Evolutionary conservation across 2,888 invertebrate species (phyloP).

Genomic region (Eulithis testata): DNA sequence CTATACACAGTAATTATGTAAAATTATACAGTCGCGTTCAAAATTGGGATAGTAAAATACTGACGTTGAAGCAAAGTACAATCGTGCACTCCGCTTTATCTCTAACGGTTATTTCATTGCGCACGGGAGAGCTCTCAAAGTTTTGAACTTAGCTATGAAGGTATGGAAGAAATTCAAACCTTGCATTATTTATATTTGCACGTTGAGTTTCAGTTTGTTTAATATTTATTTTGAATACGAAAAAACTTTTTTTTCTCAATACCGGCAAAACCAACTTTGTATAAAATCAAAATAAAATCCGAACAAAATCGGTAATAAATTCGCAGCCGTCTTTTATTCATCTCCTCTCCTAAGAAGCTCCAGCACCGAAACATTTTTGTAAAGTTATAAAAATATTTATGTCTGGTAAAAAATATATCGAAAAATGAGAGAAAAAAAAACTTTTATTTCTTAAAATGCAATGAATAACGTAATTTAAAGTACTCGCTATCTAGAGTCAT

Average conservation of each 20-base stretch:
- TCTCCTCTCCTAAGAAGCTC: too few relatives aligned
- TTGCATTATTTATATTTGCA: conserved; percentile 4
- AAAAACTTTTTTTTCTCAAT: too few relatives aligned
- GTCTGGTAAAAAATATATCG: too few relatives aligned
- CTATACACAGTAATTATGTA: conserved; percentile 12
- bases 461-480: conserved; percentile 39
- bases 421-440: neutral
- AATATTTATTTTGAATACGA: too few relatives aligned
- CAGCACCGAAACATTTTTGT: too few relatives aligned
- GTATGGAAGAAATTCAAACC: conserved; percentile 28
- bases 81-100: conserved; percentile 44
- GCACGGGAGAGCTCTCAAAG: conserved; percentile 40
- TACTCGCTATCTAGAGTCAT: conserved; percentile 60
- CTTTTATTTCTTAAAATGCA: conserved; percentile 20
- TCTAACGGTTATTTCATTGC: conserved; percentile 58
- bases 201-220: too few relatives aligned
- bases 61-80: conserved; percentile 37
- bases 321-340: too few relatives aligned
- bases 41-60: conserved; percentile 38
- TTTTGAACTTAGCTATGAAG: conserved; percentile 32
- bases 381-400: too few relatives aligned
- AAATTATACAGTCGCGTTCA: conserved; percentile 21
- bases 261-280: too few relatives aligned
- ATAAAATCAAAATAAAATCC: too few relatives aligned
- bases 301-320: too few relatives aligned